Base-by-base conservation (phyloP, 2,888 invertebrate species). In the Rhagium mordax region DNA sequence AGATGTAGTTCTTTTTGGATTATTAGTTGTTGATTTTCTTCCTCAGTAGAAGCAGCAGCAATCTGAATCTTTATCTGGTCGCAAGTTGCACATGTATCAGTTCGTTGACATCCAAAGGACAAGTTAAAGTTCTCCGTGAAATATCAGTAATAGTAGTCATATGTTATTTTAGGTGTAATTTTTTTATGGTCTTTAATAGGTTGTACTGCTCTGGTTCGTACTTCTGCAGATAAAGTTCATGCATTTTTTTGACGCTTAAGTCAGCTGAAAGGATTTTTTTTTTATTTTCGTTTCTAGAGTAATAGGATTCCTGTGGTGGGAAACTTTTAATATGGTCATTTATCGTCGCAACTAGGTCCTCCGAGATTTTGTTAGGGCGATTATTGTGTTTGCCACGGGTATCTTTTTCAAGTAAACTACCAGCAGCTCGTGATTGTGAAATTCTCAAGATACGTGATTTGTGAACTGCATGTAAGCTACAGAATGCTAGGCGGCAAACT, bases 241-340 rank as follows among this genome's bases (percentile, higher is more conserved):
- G 24, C 70, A 70, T 64, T 21, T 57, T 70, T 62, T 47, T n/a
- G 4, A 70, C 41, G 48, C 64, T 66, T 27, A 75, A 33, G 10
- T 72, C 67, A 18, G 75, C 41, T 16, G 72, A 64, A 48, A 72
- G 5, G 8, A 7, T 7, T 33, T 7, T 33, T 33, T 33, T 33
- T 33, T 7, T 33, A 53, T 71, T 71, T 41, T 74, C 55, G 15
- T 69, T 53, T 48, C 70, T 66, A 20, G 67, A 60, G 27, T 74
- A 74, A 20, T 71, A 71, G 10, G 71, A 74, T 18, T 59, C 21
- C 18, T 69, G 27, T 27, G 48, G 27, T 10, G 66, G 72, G 65
- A 74, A 74, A 55, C 74, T 74, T 13, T 15, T 48, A 27, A 74
- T 75, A 33, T 75, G 75, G 21, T 70, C 70, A n/a, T 72, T 71